phyloP scores from a whole-genome alignment of 2,888 invertebrate genomes.

The Lacanobia wlatinum region DNA sequence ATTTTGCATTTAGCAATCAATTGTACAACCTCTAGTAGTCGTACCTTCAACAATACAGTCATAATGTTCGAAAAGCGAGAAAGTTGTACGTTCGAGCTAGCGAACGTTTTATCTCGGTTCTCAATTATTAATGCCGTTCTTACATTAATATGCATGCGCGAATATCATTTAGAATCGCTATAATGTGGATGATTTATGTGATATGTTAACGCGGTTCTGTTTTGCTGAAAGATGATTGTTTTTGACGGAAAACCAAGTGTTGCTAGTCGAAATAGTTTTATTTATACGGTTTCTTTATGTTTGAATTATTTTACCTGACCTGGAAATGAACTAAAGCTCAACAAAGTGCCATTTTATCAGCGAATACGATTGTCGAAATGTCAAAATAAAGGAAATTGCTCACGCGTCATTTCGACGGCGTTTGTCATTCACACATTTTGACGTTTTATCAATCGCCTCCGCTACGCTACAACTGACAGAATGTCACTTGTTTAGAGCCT shows the following conservation, averaged over 20 bases:
- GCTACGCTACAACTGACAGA: too few relatives aligned
- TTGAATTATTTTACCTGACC: background rate
- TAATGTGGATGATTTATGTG: slow-evolving; percentile 48
- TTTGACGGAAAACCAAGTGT: background rate
- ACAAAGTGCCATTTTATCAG: too few relatives aligned
- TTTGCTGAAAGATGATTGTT: slow-evolving; percentile 6
- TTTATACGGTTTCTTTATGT: background rate
- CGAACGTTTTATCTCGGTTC: slow-evolving; percentile 54
- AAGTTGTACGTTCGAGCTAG: slow-evolving; percentile 43
- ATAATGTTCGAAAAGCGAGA: slow-evolving; percentile 15
- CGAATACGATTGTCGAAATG: too few relatives aligned
- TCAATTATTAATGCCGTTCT: slow-evolving; percentile 52
- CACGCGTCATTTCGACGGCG: too few relatives aligned
- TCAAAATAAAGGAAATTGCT: too few relatives aligned
- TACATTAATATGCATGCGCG: slow-evolving; percentile 60
- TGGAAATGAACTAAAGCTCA: background rate
- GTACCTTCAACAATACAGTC: slow-evolving; percentile 3
- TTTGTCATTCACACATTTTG: too few relatives aligned
- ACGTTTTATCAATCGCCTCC: too few relatives aligned
- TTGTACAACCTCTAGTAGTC: slow-evolving; percentile 23
- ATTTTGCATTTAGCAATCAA: slow-evolving; percentile 7
- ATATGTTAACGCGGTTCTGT: slow-evolving; percentile 33
- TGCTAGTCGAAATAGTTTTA: background rate
- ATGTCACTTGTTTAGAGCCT: too few relatives aligned
- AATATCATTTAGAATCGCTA: slow-evolving; percentile 41